Evolutionary conservation across 1,140 invertebrate species (phyloP).

Genomic region (Aphaenogaster ashmeadi): DNA sequence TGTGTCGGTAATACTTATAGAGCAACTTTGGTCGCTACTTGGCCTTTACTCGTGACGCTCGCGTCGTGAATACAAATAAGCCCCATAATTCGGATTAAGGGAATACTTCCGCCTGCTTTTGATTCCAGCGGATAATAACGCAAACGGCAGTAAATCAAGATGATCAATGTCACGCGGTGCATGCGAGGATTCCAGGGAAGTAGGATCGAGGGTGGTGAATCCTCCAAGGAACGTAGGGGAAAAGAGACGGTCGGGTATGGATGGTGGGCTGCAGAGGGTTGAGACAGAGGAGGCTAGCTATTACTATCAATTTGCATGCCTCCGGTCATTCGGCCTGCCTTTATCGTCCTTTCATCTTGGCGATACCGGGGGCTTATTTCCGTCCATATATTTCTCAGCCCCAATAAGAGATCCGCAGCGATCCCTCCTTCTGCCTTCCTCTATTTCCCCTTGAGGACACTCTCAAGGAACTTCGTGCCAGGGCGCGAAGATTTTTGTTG

Average conservation of each 20-base stretch:
- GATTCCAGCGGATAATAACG: conserved; percentile 68
- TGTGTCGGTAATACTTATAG: conserved; percentile 5
- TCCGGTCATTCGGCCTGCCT: conserved; percentile 79
- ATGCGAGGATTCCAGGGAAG: conserved; percentile 71
- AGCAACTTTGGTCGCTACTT: conserved; percentile 3
- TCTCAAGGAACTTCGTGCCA: conserved; percentile 46
- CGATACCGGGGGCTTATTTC: conserved; percentile 77
- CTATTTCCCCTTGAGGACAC: conserved; percentile 51
- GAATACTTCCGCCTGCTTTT: conserved; percentile 57
- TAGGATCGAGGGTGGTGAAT: conserved; percentile 54
- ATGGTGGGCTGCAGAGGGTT: conserved; percentile 16
- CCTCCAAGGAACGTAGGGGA: conserved; percentile 66
- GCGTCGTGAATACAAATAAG: conserved; percentile 51
- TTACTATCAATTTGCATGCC: conserved; percentile 81
- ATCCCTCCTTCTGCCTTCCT: conserved; percentile 23
- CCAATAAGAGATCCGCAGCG: conserved; percentile 71
- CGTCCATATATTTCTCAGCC: conserved; percentile 76
- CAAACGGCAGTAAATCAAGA: conserved; percentile 74
- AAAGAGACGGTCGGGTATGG: conserved; percentile 18
- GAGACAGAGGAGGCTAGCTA: conserved; percentile 75
- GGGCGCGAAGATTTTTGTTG: not conserved
- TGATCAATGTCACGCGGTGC: conserved; percentile 74
- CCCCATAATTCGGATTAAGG: conserved; percentile 58
- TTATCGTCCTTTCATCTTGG: conserved; percentile 80
- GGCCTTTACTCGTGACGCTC: not conserved